phyloP scores from a whole-genome alignment of 2,797 vertebrate species.

The Serranus cabrilla region DNA sequence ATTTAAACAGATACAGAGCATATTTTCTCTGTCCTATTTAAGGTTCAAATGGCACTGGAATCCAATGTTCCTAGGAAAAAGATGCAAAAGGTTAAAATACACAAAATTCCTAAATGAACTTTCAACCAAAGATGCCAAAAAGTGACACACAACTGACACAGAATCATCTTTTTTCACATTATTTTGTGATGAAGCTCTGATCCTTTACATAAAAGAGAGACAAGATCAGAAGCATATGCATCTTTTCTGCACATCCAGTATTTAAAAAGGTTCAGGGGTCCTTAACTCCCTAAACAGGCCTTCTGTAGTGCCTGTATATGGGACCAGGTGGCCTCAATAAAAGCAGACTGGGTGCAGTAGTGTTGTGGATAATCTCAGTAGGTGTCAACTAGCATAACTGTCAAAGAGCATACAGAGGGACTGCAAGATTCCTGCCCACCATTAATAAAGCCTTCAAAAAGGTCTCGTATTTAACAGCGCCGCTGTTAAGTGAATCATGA shows the following conservation, averaged over 20 bases:
- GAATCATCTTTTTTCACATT: constrained; percentile 49
- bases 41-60: constrained; percentile 19
- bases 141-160: constrained; percentile 12
- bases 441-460: constrained; percentile 79
- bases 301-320: constrained; percentile 33
- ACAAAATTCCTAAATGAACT: constrained; percentile 29
- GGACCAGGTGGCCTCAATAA: constrained; percentile 82
- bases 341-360: constrained; percentile 59
- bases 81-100: constrained; percentile 22
- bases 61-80: constrained; percentile 12
- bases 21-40: constrained; percentile 3
- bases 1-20: constrained; percentile 4
- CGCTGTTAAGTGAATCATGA: constrained; percentile 77
- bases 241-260: constrained; percentile 29
- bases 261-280: constrained; percentile 38
- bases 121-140: background rate
- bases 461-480: constrained; percentile 75
- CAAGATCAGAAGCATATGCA: constrained; percentile 2
- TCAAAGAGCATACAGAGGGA: constrained; percentile 68
- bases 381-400: constrained; percentile 75
- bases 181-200: constrained; percentile 35
- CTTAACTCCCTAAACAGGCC: constrained; percentile 23
- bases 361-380: constrained; percentile 76
- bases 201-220: constrained; percentile 3
- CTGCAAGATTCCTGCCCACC: constrained; percentile 63